phyloP scores from a whole-genome alignment of 2,113 vertebrate genomes.

The Cheirogaleus medius region DNA sequence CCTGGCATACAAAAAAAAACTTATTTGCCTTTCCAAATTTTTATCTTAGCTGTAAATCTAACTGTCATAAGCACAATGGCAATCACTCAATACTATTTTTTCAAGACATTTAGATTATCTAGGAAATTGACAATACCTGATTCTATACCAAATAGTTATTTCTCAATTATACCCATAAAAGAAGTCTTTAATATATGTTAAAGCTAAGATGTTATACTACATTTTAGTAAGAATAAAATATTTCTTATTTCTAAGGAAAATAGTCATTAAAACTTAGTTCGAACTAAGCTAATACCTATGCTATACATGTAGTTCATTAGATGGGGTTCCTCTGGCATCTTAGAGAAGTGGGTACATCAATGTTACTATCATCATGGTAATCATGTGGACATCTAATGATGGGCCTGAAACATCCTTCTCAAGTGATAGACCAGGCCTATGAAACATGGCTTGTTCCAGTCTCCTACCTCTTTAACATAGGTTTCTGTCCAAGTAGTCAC shows the following conservation, averaged over 20 bases:
- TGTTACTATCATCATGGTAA: no score
- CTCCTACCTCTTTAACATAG: neutral
- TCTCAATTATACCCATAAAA: neutral
- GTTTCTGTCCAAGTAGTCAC: neutral
- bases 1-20: neutral
- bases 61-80: neutral
- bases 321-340: neutral
- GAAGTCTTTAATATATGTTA: neutral
- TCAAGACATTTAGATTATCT: neutral
- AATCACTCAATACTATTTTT: neutral
- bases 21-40: neutral
- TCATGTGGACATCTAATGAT: neutral
- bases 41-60: neutral
- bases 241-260: constrained; percentile 1
- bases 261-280: neutral
- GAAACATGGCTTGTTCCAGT: neutral
- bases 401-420: neutral
- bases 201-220: neutral
- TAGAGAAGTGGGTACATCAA: neutral
- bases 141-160: neutral
- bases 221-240: neutral
- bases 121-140: neutral
- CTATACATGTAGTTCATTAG: neutral
- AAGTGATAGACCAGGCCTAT: neutral
- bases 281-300: neutral